Evolutionary conservation across 2,113 vertebrate species (phyloP), one percentile per base, ranked within the genome.

Genomic region (Oxygymnocypris stewartii): DNA sequence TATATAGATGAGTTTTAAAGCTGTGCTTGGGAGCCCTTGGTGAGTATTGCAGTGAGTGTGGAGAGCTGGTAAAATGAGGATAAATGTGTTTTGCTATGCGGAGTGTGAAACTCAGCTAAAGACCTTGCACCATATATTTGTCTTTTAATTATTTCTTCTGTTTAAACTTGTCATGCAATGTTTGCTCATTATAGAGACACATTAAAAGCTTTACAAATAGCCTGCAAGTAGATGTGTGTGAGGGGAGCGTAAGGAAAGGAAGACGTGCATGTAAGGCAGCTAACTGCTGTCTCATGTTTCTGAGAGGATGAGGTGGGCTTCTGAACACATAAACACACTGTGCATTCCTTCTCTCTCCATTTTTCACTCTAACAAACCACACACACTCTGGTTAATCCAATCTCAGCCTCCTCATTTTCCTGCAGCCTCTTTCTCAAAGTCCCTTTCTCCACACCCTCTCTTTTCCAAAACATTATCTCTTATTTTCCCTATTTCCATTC

Each of bases 311-410:
- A 80, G 77, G 61, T 83, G 31, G 67, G 57, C 74, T 79, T 51
- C 86, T 86, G 74, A 31, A 65, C 49, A 65, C 82, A 87, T 71
- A 90, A 65, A 82, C 13, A 77, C 61, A 79, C 59, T 81, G 47
- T 28, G 25, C 37, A 20, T 4, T 71, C 42, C 31, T 18, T 73
- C 59, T 79, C 44, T 79, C 61, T 73, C 83, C 54, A 47, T 86
- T n/a, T 71, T 25, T 51, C 65, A 25, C 28, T 51, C 28, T 28
- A 84, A 84, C 74, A 88, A 40, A 81, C 10, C 74, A 71, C 63
- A 63, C 76, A 44, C 61, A 69, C 90, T 89, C 89, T n/a, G 90
- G 88, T 89, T 93, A 93, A 94, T 94, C 92, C 90, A 93, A 94
- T 94, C 92, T 91, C 90, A 88, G 90, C 85, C 76, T 90, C 87